phyloP scores from a whole-genome alignment of 2,888 invertebrate species.

The Liodrosophila aerea region DNA sequence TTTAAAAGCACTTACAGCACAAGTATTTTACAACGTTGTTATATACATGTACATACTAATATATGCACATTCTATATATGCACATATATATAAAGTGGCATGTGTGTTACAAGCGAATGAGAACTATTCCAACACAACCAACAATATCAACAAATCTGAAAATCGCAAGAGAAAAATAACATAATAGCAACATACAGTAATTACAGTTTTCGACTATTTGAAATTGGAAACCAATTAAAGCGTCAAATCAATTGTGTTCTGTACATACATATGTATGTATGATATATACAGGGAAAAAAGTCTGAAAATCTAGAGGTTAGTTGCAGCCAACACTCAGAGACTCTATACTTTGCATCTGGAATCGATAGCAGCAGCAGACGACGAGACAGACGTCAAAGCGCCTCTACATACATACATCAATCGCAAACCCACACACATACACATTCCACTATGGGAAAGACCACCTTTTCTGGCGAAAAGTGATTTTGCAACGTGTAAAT shows the following conservation, averaged over 20 bases:
- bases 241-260: slow-evolving; percentile 38
- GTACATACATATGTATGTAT: no score
- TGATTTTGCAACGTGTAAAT: no score
- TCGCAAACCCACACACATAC: no score
- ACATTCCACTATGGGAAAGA: no score
- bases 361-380: no score
- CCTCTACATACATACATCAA: no score
- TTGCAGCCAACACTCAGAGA: no score
- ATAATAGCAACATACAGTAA: background rate
- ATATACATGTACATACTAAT: slow-evolving; percentile 18
- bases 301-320: no score
- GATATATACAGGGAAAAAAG: no score
- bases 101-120: background rate
- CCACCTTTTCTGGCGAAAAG: no score
- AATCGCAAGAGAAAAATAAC: background rate
- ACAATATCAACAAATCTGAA: slow-evolving; percentile 27
- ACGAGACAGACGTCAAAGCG: no score
- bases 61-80: background rate
- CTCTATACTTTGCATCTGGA: no score
- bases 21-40: slow-evolving; percentile 52
- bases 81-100: background rate
- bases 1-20: slow-evolving; percentile 67
- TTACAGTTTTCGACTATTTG: slow-evolving; percentile 40
- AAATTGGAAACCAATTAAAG: background rate
- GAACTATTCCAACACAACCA: background rate